These are phyloP conservation scores for Trichoplusia ni DNA, from an alignment of 1,140 invertebrate genomes.

Conservation along the genomic window DNA sequence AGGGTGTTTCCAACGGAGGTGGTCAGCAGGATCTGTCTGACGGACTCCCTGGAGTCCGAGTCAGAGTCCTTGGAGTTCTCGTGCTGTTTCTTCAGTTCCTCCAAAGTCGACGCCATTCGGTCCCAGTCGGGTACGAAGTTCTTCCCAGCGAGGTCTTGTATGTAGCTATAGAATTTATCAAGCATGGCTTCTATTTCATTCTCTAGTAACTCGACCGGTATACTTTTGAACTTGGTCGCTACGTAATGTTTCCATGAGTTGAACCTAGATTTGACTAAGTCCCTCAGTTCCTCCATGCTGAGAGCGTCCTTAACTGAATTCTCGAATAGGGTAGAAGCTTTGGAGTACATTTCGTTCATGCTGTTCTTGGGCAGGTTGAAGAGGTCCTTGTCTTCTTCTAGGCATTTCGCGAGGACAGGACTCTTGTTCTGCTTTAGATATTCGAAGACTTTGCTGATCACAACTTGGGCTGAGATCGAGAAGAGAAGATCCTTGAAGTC, in stretches of 20 bases:
- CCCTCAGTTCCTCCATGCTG: conserved; percentile 66
- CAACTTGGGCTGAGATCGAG: conserved; percentile 68
- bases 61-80: conserved; percentile 48
- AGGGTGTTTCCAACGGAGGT: conserved; percentile 63
- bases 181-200: conserved; percentile 67
- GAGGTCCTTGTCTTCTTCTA: conserved; percentile 58
- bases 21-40: conserved; percentile 61
- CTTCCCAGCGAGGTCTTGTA: conserved; percentile 65
- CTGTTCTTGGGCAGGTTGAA: conserved; percentile 51
- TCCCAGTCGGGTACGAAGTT: conserved; percentile 55
- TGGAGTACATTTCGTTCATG: conserved; percentile 61
- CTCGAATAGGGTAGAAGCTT: conserved; percentile 64
- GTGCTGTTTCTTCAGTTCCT: conserved; percentile 49
- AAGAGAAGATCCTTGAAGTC: conserved; percentile 68
- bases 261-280: conserved; percentile 60
- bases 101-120: conserved; percentile 61
- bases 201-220: conserved; percentile 65
- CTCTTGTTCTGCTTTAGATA: conserved; percentile 68
- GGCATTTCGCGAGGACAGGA: conserved; percentile 58
- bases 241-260: conserved; percentile 70
- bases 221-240: conserved; percentile 62
- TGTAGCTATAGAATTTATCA: conserved; percentile 70
- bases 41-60: conserved; percentile 55
- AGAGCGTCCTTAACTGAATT: conserved; percentile 70
- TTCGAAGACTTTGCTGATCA: conserved; percentile 72